Base-by-base conservation (phyloP, 2,797 vertebrate genomes). In the Triplophysa bombifrons region DNA sequence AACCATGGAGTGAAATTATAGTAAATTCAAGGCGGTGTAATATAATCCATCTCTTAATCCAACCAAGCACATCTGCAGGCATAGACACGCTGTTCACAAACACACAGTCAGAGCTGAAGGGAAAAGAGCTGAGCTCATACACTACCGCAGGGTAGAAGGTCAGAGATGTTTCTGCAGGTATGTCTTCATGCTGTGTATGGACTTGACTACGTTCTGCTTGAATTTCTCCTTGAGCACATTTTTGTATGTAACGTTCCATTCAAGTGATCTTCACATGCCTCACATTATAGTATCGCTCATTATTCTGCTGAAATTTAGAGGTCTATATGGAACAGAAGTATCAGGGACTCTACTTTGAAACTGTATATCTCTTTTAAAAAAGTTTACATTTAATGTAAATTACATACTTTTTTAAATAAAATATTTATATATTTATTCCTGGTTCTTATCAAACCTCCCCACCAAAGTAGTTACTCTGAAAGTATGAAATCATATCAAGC, bases 101-200 rank as follows among this genome's bases (percentile, higher is more conserved):
- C 76, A 78, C 66, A 38, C 27, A 63, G 9, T 27, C 13, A 73
- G 6, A 60, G 25, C 25, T 48, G 61, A 17, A 71, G 63, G 68
- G 58, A 50, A 56, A 71, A 66, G 13, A 64, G 50, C 12, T 19
- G 44, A 63, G 27, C 56, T 38, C 34, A 69, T 68, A 58, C 55
- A 12, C 20, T 58, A 77, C 41, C 55, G 22, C 12, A 30, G n/a
- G 66, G 75, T 22, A 76, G 44, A 56, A 53, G 53, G 64, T 68
- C 51, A 41, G 16, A 82, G 65, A 51, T 70, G 20, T 34, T 81
- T 51, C 4, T 80, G 50, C 63, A 76, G 78, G 77, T 72, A 86
- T 85, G 85, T 80, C 46, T 34, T 60, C 20, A 27, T 68, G 22
- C 46, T 78, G 50, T 86, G 88, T 85, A 82, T 85, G 30, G 85